Base-by-base conservation (phyloP, 2,797 vertebrate species). In the Rachycentron canadum region DNA sequence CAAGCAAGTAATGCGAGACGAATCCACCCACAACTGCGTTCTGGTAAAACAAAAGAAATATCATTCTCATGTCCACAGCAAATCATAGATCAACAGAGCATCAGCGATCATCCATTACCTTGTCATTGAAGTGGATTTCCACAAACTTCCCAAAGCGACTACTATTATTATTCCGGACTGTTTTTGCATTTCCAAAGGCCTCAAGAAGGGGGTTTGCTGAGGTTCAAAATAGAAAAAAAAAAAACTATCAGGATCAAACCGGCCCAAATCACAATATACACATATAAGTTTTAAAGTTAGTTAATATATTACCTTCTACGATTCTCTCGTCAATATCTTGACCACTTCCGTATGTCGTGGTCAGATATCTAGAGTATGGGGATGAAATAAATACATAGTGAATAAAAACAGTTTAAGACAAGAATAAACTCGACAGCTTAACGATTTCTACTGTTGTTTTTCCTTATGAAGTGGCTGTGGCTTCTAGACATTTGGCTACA, bases 131-230 rank as follows among this genome's bases (percentile, higher is more conserved):
- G 90, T 99, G 98, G 88, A 99, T 99, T 96, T 99, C 98, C 72
- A 99, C 98, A 93, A 99, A 99, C 92, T 99, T 99, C 79, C 98
- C 98, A 94, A 99, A 99, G 66, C 98, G 97, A 87, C 98, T 99
- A 82, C 98, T 99, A 92, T 99, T 99, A 88, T 99, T 99, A 90
- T 99, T 99, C 57, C 98, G 95, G 87, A 99, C 98, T 12, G 98
- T 99, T 90, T 99, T 99, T 71, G 98, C 98, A 57, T 99, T 99
- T 91, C 98, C 98, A 89, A 99, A 99, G 21, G 98, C 98, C 94
- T 99, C 98, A 30, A 99, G 93, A 1, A 99, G 94, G 2, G 98
- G 98, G 81, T 99, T 99, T 69, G 98, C 98, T 99, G 87, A 87
- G 64, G 69, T 53, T 28, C 21, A 76, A 71, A 71, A 23, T 9